Conservation (phyloP, 2,888 invertebrate species). For the Eremobia ochroleuca region DNA sequence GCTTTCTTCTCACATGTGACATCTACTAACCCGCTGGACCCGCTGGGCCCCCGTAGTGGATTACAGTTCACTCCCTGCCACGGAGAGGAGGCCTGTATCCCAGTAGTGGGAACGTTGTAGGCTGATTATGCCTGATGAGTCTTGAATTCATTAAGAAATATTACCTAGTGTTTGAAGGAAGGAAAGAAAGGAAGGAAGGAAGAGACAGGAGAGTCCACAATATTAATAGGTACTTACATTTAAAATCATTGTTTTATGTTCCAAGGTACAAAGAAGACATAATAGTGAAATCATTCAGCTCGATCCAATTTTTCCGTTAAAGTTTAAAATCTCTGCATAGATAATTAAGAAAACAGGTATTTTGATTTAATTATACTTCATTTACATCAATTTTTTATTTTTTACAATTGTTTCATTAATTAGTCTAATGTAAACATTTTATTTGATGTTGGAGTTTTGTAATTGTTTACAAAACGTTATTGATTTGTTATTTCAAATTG, state of each 20-base stretch:
- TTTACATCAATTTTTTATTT: neutral
- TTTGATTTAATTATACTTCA: neutral
- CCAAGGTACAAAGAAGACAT: conserved; percentile 8
- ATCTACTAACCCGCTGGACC: too few relatives aligned
- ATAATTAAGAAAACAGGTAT: neutral
- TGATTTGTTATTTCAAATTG: neutral
- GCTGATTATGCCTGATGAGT: too few relatives aligned
- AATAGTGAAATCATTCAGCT: conserved; percentile 4
- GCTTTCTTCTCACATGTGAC: too few relatives aligned
- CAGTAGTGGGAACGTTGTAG: too few relatives aligned
- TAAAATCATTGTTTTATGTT: conserved; percentile 39
- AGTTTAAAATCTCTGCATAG: neutral
- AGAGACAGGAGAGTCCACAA: too few relatives aligned
- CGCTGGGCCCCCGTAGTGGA: too few relatives aligned
- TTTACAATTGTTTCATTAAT: too few relatives aligned
- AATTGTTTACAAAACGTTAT: neutral
- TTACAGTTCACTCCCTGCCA: too few relatives aligned
- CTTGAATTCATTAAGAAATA: neutral
- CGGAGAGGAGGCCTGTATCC: too few relatives aligned
- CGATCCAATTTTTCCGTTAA: neutral
- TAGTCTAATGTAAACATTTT: neutral
- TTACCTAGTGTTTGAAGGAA: neutral
- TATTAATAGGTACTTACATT: conserved; percentile 33
- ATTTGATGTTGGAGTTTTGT: too few relatives aligned
- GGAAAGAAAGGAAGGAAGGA: accelerated